Percentiles rank a stretch among this genome's conserved stretches.
phyloP scores from a whole-genome alignment of 2,113 vertebrate species.

The Scortum barcoo region DNA sequence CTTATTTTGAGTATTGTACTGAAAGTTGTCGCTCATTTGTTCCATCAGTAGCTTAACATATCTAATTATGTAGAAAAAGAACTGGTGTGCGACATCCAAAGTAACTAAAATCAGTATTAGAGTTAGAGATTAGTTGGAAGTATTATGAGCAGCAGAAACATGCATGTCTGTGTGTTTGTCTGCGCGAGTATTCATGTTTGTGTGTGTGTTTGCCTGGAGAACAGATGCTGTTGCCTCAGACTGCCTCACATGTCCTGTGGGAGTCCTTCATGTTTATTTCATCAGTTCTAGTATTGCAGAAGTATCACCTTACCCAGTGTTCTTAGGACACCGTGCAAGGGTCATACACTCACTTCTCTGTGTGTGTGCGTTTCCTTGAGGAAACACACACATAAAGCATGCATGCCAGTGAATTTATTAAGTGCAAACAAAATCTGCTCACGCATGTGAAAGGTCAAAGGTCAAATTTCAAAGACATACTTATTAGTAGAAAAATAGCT shows the following conservation, averaged over 20 bases:
- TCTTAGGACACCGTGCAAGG: constrained; percentile 29
- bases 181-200: too few species aligned
- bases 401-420: constrained; percentile 10
- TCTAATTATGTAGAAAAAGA: constrained; percentile 7
- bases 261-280: constrained; percentile 79
- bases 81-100: background rate
- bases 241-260: constrained; percentile 54
- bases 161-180: background rate
- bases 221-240: constrained; percentile 62
- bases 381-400: background rate
- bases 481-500: too few species aligned
- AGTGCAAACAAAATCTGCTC: background rate
- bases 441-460: background rate
- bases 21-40: constrained; percentile 8
- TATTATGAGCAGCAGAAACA: background rate
- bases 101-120: background rate
- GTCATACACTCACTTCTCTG: constrained; percentile 3
- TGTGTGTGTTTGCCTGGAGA: constrained; percentile 15
- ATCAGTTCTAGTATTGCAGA: constrained; percentile 66
- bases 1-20: background rate
- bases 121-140: constrained; percentile 5
- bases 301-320: constrained; percentile 49
- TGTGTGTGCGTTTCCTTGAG: background rate
- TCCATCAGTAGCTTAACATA: background rate
- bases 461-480: too few species aligned